Percentiles rank a stretch among this genome's conserved stretches.
phyloP scores from a whole-genome alignment of 2,888 invertebrate genomes.

The Mesorhabditis spiculigera region DNA sequence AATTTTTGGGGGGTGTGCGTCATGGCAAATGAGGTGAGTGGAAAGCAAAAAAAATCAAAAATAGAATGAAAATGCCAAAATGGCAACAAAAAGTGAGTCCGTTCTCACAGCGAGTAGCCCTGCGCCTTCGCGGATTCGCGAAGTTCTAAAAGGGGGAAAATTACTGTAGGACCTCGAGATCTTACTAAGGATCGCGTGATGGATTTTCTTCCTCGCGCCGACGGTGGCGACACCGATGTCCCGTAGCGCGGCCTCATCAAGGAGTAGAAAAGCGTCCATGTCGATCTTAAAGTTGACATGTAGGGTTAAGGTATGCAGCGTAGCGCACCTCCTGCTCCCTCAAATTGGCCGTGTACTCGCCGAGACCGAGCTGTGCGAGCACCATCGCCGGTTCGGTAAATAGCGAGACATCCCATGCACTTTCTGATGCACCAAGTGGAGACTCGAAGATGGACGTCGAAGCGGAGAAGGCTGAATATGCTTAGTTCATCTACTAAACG shows the following conservation, averaged over 20 bases:
- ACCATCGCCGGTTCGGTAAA: conserved; percentile 52
- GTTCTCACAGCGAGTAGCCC: conserved; percentile 31
- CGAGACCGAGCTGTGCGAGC: conserved; percentile 50
- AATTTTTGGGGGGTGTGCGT: too few relatives aligned
- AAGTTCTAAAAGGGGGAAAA: conserved; percentile 31
- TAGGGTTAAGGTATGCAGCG: background rate
- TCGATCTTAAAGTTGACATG: conserved; percentile 44
- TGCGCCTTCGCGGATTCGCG: conserved; percentile 47
- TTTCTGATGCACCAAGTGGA: conserved; percentile 25
- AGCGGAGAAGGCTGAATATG: conserved; percentile 30
- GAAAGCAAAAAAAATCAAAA: too few relatives aligned
- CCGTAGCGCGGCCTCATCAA: conserved; percentile 53
- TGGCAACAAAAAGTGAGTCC: too few relatives aligned
- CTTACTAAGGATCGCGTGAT: conserved; percentile 52
- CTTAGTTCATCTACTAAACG: background rate
- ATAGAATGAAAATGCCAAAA: too few relatives aligned
- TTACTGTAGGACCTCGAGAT: background rate
- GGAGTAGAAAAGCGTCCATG: conserved; percentile 54
- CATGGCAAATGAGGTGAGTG: too few relatives aligned
- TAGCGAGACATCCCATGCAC: conserved; percentile 48
- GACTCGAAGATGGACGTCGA: conserved; percentile 40
- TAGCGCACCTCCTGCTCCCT: conserved; percentile 51
- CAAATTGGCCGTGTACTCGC: conserved; percentile 50
- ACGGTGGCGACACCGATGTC: conserved; percentile 55
- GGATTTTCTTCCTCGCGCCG: conserved; percentile 55